A percentile compares a stretch with the other conserved stretches of the same genome.
These are phyloP conservation scores for Macrotus californicus DNA, from an alignment of 2,113 vertebrate species.

Conservation along the genomic window DNA sequence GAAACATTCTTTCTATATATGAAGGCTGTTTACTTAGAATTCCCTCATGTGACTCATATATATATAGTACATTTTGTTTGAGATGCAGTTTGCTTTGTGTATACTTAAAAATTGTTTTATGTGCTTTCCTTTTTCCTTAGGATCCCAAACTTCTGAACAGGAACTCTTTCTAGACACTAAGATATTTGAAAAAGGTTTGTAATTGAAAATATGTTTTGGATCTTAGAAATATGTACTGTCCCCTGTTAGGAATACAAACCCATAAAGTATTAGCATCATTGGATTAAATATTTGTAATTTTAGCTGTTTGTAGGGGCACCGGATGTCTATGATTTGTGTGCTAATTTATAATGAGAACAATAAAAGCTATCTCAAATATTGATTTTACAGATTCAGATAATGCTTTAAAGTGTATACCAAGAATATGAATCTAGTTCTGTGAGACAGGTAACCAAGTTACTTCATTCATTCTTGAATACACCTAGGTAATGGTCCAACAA, in stretches of 20 bases:
- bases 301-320: neutral
- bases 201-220: slow-evolving; percentile 16
- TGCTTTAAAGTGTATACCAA: neutral
- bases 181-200: slow-evolving; percentile 86
- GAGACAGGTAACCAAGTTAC: neutral
- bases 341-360: slow-evolving; percentile 23
- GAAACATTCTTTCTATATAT: neutral
- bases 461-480: neutral
- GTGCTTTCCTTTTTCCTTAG: slow-evolving; percentile 68
- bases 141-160: slow-evolving; percentile 83
- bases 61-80: neutral
- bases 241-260: neutral
- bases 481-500: neutral
- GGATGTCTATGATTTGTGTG: neutral
- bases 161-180: slow-evolving; percentile 85
- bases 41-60: neutral
- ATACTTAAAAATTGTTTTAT: slow-evolving; percentile 15
- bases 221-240: slow-evolving; percentile 7
- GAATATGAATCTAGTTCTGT: slow-evolving; percentile 12
- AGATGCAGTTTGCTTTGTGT: slow-evolving; percentile 22
- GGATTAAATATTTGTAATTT: slow-evolving; percentile 29
- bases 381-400: slow-evolving; percentile 21
- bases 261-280: neutral
- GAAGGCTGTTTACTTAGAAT: neutral
- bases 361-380: neutral